Evolutionary conservation across 2,113 vertebrate species (phyloP), one percentile per base, ranked within the genome.

Genomic region (Istiophorus platypterus): DNA sequence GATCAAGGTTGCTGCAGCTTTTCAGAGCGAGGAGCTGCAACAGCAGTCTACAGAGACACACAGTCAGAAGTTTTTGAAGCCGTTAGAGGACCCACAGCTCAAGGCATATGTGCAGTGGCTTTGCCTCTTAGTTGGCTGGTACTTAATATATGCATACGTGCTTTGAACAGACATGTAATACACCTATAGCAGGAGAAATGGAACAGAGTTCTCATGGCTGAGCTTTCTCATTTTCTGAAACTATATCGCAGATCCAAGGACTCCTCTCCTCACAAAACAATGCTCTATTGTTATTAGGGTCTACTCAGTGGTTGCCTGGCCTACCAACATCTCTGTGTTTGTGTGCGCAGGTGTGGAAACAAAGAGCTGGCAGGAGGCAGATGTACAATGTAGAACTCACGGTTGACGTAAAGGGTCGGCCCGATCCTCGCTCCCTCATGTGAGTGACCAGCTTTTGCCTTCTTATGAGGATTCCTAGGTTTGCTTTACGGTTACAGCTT

Each of bases 271-370:
- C 54, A 64, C 39, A 76, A 91, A 85, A 93, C 89, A 93, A 93
- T 93, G 71, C 88, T 77, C 86, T 57, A 91, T 92, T 93, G 87
- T 93, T 90, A 73, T 4, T 7, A 71, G 66, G 67, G 54, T 81
- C 71, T 75, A 71, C 81, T 84, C 58, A 17, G 70, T 58, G 78
- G 57, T 45, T 76, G 86, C 56, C 62, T 68, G 76, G 74, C 52
- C 78, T 79, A 81, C 81, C 84, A 75, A 81, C 83, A 89, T 86
- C 63, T 85, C 73, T 62, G 52, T 71, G 59, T 62, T 52, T 69
- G 59, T 81, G 63, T 57, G 56, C 56, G 82, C 84, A 89, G 85
- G 86, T 93, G 88, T 84, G 51, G 83, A 70, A 88, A 91, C 85
- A 91, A 92, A 86, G 79, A 85, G 49, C 61, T 42, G 75, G 69